A percentile compares a stretch with the other conserved stretches of the same genome.
Conservation (phyloP, 2,888 invertebrate genomes). For the Dicranocentrus wangi region DNA sequence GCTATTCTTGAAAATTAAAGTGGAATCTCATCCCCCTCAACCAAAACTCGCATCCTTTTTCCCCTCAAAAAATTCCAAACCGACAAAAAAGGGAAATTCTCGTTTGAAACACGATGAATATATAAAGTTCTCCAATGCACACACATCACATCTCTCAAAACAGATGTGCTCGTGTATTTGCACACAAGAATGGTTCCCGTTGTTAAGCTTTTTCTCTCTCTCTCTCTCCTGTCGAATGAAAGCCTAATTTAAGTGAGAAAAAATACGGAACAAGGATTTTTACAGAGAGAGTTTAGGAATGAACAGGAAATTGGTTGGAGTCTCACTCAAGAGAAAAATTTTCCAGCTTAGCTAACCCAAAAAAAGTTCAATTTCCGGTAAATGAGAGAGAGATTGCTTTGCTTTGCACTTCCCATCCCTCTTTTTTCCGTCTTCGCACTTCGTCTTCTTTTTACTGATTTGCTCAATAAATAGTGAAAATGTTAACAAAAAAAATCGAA, state of each 20-base stretch:
- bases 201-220: background rate
- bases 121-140: too few species aligned
- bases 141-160: too few species aligned
- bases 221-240: too few species aligned
- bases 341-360: conserved; percentile 38
- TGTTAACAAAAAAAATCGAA: background rate
- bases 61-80: background rate
- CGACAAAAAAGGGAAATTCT: background rate
- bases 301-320: conserved; percentile 53
- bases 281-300: too few species aligned
- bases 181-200: background rate
- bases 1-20: conserved; percentile 18
- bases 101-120: background rate
- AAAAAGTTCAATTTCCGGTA: conserved; percentile 67
- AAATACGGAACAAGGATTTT: conserved; percentile 2
- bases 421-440: conserved; percentile 16
- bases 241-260: background rate
- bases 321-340: conserved; percentile 50
- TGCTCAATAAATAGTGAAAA: conserved; percentile 3
- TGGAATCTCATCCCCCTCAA: background rate
- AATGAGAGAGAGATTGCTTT: conserved; percentile 44
- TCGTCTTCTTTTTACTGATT: conserved; percentile 13
- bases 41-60: background rate
- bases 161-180: too few species aligned
- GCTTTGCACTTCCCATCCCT: background rate